Evolutionary conservation across 2,888 invertebrate genomes (phyloP), one percentile per base, ranked within the genome.

Genomic region (Autographa pulchrina): DNA sequence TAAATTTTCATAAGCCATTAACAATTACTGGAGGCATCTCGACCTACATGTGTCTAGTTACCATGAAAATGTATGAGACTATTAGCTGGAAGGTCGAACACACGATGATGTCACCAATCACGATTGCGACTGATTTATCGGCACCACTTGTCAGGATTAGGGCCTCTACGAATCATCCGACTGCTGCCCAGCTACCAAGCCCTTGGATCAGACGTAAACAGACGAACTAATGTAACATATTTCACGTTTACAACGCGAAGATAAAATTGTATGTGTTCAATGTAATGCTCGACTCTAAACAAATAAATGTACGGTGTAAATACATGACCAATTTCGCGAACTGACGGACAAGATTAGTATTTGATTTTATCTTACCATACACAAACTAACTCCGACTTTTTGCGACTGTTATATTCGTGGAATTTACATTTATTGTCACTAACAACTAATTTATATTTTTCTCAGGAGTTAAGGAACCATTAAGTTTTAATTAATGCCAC

Each of bases 81-180:
- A 93, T 94, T 93, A 93, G 88, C 84, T 86, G 87, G 92, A 93
- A 94, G 93, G 93, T 90, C 94, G 86, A 81, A 82, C 87, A 91
- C 90, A 90, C 91, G 92, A 84, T 94, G 94, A 94, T 94, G 94
- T 95, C 94, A 95, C 92, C 92, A 88, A 92, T 92, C 91, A 89
- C 86, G 89, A 89, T 87, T 84, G 86, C 81, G 84, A 84, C 90
- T 91, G 92, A 94, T 94, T 92, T 94, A 94, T 94, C 84, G 91
- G 85, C 87, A 90, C 88, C 89, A 91, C 88, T 92, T 88, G 89
- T 83, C 77, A 80, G 92, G 92, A 92, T 93, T 92, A 93, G 90
- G 91, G 90, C 89, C 87, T 74, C 82, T 80, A 68, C 66, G 54
- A 43, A 66, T 43, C 43, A 13, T 43, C 60, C 61, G 56, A 61